phyloP scores from a whole-genome alignment of 2,797 vertebrate species.

The Parauchenoglanis ngamensis region DNA sequence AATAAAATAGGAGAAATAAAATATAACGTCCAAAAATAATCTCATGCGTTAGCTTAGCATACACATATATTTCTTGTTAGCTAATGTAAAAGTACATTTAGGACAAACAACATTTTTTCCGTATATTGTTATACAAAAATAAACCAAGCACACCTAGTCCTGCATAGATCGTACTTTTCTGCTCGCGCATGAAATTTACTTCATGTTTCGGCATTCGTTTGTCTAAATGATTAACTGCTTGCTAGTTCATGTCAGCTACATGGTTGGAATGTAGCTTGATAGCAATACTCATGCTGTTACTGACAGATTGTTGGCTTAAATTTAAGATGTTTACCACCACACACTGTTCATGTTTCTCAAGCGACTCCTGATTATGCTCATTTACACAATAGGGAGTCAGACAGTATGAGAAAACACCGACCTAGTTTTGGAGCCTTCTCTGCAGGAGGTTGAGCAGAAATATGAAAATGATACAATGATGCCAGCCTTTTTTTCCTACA shows the following conservation, averaged over 20 bases:
- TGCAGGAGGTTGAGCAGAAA: constrained; percentile 21
- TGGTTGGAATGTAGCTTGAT: neutral
- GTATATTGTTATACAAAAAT: neutral
- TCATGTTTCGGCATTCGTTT: too few species aligned
- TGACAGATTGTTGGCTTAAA: neutral
- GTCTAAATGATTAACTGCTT: neutral
- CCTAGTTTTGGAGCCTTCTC: constrained; percentile 20
- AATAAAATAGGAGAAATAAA: neutral
- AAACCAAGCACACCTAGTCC: too few species aligned
- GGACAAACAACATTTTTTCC: neutral
- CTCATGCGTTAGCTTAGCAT: neutral
- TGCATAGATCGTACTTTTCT: neutral
- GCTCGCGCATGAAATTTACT: neutral
- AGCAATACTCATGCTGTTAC: neutral
- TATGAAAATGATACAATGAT: constrained; percentile 23
- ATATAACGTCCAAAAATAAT: neutral
- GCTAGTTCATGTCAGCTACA: neutral
- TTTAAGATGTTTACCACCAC: neutral
- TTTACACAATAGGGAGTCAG: constrained; percentile 20
- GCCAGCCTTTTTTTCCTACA: neutral
- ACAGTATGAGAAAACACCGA: neutral
- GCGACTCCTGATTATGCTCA: neutral
- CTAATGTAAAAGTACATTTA: neutral
- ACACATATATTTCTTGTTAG: neutral
- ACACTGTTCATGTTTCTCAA: constrained; percentile 12